Base-by-base conservation (phyloP, 2,797 vertebrate species). In the Glossophaga mutica region DNA sequence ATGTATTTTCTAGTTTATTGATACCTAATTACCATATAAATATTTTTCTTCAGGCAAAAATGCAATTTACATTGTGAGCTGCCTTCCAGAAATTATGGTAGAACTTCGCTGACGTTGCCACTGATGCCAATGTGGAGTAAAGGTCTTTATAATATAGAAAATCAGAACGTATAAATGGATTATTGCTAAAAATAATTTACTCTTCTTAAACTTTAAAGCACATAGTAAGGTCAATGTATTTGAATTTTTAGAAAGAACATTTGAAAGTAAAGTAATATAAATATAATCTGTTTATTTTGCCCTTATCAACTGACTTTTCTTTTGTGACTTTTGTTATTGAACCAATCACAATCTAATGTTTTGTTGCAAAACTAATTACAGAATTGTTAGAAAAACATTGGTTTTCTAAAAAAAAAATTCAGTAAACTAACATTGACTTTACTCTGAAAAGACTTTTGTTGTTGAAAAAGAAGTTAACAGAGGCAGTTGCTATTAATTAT, bases 81-180 rank as follows among this genome's bases (percentile, higher is more conserved):
- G 92, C 70, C 86, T 95, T 95, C 91, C 91, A 94, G 94, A 94
- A 90, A 88, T 92, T 95, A 85, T 96, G 89, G 68, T 94, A 96
- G 95, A 96, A 26, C 93, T 89, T 90, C 48, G n/a, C 89, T 92
- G 96, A 94, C 29, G 1, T 88, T 89, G 65, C 94, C 48, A 76
- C 95, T 90, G 89, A 97, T 97, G 96, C 95, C 96, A 89, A 87
- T 95, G 96, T 97, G 96, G 95, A 97, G 78, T 95, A 95, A 96
- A 98, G 96, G 96, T 97, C 87, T 91, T 78, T 96, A 89, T 93
- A 46, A 73, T 91, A 78, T 88, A 90, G 87, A 74, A 85, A 90
- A 21, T 92, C 32, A 91, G 46, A 83, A 92, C 0, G 0, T 90
- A 46, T 83, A 89, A 83, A 44, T 74, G 44, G 18, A 10, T 84